These are phyloP conservation scores for Lucilia sericata DNA, from an alignment of 1,140 invertebrate species.

Conservation along the genomic window DNA sequence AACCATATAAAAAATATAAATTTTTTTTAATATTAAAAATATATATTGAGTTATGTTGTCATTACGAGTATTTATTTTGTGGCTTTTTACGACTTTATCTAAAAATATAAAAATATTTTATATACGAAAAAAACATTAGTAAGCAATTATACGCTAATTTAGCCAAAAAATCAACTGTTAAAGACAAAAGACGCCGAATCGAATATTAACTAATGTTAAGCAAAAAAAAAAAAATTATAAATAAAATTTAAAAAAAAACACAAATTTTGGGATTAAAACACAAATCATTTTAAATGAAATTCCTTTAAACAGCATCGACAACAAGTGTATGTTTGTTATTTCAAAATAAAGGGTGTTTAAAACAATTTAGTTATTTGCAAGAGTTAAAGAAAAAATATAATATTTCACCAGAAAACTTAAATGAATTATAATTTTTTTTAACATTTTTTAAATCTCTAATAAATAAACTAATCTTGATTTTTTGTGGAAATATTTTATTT, in stretches of 20 bases:
- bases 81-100: not conserved
- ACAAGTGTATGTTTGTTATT: not conserved
- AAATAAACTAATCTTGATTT: too few relatives aligned
- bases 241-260: not conserved
- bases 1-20: too few relatives aligned
- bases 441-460: too few relatives aligned
- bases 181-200: not conserved
- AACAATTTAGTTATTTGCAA: not conserved
- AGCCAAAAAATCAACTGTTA: not conserved
- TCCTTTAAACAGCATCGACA: not conserved
- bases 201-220: not conserved
- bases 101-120: not conserved
- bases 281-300: not conserved
- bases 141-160: constrained; percentile 17
- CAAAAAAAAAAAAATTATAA: constrained; percentile 8
- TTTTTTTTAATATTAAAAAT: too few relatives aligned
- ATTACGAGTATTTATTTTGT: too few relatives aligned
- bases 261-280: not conserved
- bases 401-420: too few relatives aligned
- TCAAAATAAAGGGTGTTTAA: not conserved
- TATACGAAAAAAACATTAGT: not conserved
- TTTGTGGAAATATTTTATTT: too few relatives aligned
- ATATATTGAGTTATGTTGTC: too few relatives aligned
- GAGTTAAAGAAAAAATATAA: too few relatives aligned
- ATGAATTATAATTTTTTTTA: too few relatives aligned